phyloP scores from a whole-genome alignment of 2,113 vertebrate genomes.

The Ictalurus punctatus region DNA sequence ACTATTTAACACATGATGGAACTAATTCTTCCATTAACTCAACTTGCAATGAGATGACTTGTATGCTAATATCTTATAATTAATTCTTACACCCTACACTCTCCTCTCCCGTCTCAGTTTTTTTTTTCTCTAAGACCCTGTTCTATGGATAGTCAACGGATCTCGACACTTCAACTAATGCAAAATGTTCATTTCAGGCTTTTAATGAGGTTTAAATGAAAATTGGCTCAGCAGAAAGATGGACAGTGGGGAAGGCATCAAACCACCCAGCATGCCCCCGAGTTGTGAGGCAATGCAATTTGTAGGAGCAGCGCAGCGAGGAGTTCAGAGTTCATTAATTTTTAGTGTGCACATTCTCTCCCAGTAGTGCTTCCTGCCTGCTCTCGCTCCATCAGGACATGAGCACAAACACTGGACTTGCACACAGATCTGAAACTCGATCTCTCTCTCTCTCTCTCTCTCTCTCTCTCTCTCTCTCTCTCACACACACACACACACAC shows the following conservation, averaged over 20 bases:
- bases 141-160: constrained; percentile 88
- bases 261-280: constrained; percentile 87
- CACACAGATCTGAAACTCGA: constrained; percentile 10
- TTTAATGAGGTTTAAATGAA: constrained; percentile 96
- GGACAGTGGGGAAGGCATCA: constrained; percentile 87
- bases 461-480: no score
- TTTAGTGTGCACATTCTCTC: constrained; percentile 89
- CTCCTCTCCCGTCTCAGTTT: constrained; percentile 18
- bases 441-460: not conserved
- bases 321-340: constrained; percentile 93
- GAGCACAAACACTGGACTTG: constrained; percentile 73
- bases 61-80: constrained; percentile 92
- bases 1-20: constrained; percentile 86
- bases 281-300: constrained; percentile 90
- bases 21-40: constrained; percentile 87
- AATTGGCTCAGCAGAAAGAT: constrained; percentile 90
- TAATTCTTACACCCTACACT: constrained; percentile 75
- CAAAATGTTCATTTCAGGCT: constrained; percentile 92
- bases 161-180: constrained; percentile 88
- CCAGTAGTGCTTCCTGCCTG: constrained; percentile 82
- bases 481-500: no score
- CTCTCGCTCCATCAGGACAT: constrained; percentile 84
- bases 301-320: constrained; percentile 78
- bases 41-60: constrained; percentile 88
- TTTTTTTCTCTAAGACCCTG: constrained; percentile 70